phyloP scores from a whole-genome alignment of 2,113 vertebrate species.

The Tetrao urogallus region DNA sequence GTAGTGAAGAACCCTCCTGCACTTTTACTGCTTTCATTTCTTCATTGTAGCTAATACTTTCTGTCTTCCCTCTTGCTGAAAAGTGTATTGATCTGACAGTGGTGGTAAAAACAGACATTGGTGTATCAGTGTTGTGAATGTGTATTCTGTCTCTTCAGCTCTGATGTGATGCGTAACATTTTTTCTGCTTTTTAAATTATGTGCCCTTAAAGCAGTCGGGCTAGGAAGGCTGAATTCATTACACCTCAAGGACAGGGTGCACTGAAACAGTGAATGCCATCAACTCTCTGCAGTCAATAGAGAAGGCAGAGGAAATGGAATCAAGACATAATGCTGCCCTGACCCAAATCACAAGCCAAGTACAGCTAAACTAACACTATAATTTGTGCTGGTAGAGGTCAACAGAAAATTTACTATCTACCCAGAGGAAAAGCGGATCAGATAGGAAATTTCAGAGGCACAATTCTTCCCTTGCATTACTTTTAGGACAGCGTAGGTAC shows the following conservation, averaged over 20 bases:
- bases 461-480: background rate
- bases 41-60: background rate
- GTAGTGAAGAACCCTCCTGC: background rate
- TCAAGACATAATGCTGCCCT: background rate
- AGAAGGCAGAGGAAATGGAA: background rate
- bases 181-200: background rate
- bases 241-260: background rate
- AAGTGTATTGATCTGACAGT: background rate
- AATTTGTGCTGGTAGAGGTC: background rate
- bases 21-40: background rate
- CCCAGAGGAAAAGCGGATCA: background rate
- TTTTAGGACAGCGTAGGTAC: background rate
- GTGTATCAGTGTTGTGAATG: background rate
- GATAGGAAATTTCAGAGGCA: background rate
- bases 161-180: background rate
- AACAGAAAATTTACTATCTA: background rate
- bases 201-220: background rate
- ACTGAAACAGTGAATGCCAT: background rate
- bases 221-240: background rate
- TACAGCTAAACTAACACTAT: background rate
- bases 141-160: background rate
- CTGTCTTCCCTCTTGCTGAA: background rate
- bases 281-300: rapidly evolving
- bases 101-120: background rate
- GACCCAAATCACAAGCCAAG: background rate